A percentile compares a stretch with the other conserved stretches of the same genome.
Conservation (phyloP, 2,888 invertebrate species). For the Eupelmus urozonus region DNA sequence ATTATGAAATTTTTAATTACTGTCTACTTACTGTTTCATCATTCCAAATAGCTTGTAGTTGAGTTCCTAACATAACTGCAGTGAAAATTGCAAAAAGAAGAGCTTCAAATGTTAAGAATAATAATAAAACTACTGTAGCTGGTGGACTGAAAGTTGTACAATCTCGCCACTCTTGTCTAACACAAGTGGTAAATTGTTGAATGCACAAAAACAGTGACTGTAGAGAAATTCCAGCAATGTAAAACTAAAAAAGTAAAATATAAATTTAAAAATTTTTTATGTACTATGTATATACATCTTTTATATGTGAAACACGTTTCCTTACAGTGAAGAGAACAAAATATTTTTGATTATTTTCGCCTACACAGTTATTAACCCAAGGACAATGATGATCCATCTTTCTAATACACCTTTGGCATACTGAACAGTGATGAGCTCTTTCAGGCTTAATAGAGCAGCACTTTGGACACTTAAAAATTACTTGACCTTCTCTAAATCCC, state of each 20-base stretch:
- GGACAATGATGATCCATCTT: slow-evolving; percentile 96
- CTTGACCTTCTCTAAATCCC: slow-evolving; percentile 93
- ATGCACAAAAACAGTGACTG: slow-evolving; percentile 95
- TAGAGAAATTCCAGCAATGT: slow-evolving; percentile 97
- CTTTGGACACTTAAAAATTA: slow-evolving; percentile 96
- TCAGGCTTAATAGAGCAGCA: slow-evolving; percentile 98
- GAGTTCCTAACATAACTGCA: slow-evolving; percentile 97
- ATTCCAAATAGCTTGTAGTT: slow-evolving; percentile 97
- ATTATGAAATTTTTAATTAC: slow-evolving; percentile 6
- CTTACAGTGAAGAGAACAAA: slow-evolving; percentile 98
- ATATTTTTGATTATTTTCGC: slow-evolving; percentile 99
- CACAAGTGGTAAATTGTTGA: slow-evolving; percentile 95
- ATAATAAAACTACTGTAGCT: slow-evolving; percentile 93
- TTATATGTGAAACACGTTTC: slow-evolving; percentile 64
- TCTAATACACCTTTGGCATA: slow-evolving; percentile 91
- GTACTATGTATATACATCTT: background rate
- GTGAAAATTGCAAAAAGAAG: slow-evolving; percentile 98
- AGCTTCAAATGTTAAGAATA: slow-evolving; percentile 95
- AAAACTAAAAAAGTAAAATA: slow-evolving; percentile 85
- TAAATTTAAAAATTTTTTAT: slow-evolving; percentile 1
- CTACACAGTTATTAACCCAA: slow-evolving; percentile 99
- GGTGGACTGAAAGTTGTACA: slow-evolving; percentile 97
- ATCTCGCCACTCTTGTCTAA: slow-evolving; percentile 95
- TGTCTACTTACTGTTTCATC: slow-evolving; percentile 91
- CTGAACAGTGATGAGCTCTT: slow-evolving; percentile 96